Evolutionary conservation across 2,888 invertebrate genomes (phyloP), one percentile per base, ranked within the genome.

Genomic region (Dynastes hyllus): DNA sequence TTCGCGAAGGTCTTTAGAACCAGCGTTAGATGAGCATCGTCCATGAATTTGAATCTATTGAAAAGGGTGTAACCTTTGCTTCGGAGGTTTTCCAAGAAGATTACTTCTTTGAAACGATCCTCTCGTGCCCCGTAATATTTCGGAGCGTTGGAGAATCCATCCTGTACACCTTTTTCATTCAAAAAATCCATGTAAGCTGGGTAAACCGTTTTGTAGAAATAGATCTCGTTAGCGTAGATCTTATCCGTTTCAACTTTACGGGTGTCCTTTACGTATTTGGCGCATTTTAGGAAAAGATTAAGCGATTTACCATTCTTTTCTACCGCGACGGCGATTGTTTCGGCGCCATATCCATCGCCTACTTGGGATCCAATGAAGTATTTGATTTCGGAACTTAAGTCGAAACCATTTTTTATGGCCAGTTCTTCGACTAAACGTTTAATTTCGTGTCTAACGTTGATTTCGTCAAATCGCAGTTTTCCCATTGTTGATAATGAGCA

Each of bases 1-100:
- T 84, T 86, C 0, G 85, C 88, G 66, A 87, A 85, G 58, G 85
- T 85, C 16, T 81, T 81, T 40, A 87, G 77, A n/a, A 86, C 85
- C 9, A 85, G 55, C 6, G 76, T 77, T 0, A 87, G 78, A 79
- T 88, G 87, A n/a, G 83, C 81, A 8, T 84, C 82, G 73, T 87
- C 81, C 82, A 88, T 85, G 3, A 84, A 83, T 32, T 81, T 77
- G 32, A 82, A 83, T 6, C 85, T 80, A 77, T 87, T 81, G 83
- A 85, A 84, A 51, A 86, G 71, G 27, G 83, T 78, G 78, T 83
- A 87, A 1, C 84, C 85, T 13, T 45, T 50, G 13, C 78, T 77
- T 70, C 83, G 83, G 40, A 87, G 75, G 78, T 87, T 86, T 80
- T 85, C 84, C 79, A 87, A 78, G 22, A 86, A 80, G 5, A 87